Conservation (phyloP, 2,888 invertebrate species). For the Ashinkailepas kermadecensis region DNA sequence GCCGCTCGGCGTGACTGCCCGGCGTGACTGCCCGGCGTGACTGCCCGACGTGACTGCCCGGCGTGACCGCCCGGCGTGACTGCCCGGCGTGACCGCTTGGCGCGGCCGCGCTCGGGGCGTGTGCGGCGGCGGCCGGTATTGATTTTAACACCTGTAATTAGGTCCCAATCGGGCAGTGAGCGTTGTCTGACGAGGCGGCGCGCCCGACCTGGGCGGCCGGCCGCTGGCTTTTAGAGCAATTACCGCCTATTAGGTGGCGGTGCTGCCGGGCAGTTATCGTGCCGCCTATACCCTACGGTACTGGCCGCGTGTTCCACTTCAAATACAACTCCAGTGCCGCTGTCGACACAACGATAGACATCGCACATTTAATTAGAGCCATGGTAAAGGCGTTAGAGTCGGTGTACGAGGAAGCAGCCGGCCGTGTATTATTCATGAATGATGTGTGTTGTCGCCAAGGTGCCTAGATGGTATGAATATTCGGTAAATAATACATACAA, state of each 20-base stretch:
- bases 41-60: no score
- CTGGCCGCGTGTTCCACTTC: background rate
- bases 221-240: background rate
- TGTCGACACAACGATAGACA: background rate
- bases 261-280: background rate
- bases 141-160: conserved; percentile 23
- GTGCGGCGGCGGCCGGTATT: background rate
- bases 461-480: no score
- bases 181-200: background rate
- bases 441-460: no score
- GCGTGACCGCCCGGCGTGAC: no score
- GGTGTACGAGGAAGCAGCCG: background rate
- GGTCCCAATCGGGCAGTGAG: background rate
- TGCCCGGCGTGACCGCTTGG: no score
- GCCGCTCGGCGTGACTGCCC: no score
- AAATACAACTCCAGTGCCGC: background rate
- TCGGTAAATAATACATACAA: no score
- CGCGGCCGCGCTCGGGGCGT: background rate
- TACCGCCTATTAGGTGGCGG: background rate
- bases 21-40: no score
- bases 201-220: background rate
- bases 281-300: background rate
- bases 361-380: background rate
- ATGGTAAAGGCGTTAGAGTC: background rate
- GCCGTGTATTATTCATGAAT: background rate